phyloP scores from a whole-genome alignment of 2,797 vertebrate species.

The Sebastes melanostomus region DNA sequence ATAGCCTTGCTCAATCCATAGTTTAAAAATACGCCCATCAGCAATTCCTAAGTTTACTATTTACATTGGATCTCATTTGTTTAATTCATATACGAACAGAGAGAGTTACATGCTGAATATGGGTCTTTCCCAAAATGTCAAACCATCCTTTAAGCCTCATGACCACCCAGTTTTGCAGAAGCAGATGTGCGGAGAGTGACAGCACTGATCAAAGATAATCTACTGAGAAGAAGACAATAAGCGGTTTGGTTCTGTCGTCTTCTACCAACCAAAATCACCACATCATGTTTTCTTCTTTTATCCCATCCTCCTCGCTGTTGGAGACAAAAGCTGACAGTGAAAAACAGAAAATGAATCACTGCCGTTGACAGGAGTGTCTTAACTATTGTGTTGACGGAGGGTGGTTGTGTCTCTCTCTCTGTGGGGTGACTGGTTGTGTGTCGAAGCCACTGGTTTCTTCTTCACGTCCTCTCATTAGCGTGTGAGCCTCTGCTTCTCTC shows the following conservation, averaged over 20 bases:
- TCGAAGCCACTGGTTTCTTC: constrained; percentile 17
- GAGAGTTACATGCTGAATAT: too few relatives aligned
- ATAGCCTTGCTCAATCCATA: neutral
- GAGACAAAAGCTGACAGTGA: neutral
- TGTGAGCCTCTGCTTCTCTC: constrained; percentile 37
- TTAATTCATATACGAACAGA: neutral
- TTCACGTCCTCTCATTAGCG: constrained; percentile 51
- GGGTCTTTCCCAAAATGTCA: neutral
- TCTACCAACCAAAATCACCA: neutral
- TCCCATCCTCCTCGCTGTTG: neutral
- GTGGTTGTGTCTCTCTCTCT: neutral
- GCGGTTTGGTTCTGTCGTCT: neutral
- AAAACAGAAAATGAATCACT: neutral
- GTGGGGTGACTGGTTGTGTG: neutral
- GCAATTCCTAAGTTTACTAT: neutral
- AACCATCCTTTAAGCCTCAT: neutral
- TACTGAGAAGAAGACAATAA: neutral
- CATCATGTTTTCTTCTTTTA: neutral
- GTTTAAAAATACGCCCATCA: neutral
- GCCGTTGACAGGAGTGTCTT: neutral
- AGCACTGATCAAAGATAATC: neutral
- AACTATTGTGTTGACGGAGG: neutral
- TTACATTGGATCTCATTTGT: neutral
- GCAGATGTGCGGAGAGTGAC: neutral
- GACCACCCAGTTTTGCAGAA: neutral